Conservation (phyloP, 2,888 invertebrate species). For the Eupithecia insigniata region DNA sequence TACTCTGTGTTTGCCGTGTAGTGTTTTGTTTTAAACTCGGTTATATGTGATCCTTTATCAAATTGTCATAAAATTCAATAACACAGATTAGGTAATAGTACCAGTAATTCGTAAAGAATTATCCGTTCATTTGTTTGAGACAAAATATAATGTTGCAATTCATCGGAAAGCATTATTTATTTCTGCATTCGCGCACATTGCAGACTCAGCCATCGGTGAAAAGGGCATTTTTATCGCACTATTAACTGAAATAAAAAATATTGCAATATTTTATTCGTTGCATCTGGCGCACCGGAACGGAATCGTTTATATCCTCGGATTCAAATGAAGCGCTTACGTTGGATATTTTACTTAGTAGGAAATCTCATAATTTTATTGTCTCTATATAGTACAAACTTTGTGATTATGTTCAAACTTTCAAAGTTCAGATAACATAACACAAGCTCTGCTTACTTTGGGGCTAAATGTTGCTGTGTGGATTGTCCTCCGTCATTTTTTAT, state of each 20-base stretch:
- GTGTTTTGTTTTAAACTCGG: not conserved
- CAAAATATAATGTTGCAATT: conserved; percentile 20
- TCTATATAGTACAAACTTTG: too few species aligned
- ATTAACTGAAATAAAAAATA: conserved; percentile 54
- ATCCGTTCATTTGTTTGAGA: not conserved
- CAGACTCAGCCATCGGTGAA: conserved; percentile 42
- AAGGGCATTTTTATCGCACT: conserved; percentile 41
- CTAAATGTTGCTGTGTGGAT: too few species aligned
- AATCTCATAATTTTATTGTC: not conserved
- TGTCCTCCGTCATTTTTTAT: too few species aligned
- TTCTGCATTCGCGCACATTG: conserved; percentile 27
- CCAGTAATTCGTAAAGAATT: too few species aligned
- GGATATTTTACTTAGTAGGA: conserved; percentile 8
- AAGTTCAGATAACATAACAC: too few species aligned
- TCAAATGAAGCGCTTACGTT: conserved; percentile 46
- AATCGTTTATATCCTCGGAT: conserved; percentile 51
- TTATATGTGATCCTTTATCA: not conserved
- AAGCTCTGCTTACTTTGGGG: too few species aligned
- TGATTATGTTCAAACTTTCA: too few species aligned
- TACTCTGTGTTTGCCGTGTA: too few species aligned
- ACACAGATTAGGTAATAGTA: too few species aligned
- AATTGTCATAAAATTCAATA: not conserved
- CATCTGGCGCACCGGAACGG: conserved; percentile 54
- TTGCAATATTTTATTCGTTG: conserved; percentile 59
- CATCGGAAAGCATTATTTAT: conserved; percentile 31